Conservation (phyloP, 2,797 vertebrate species). For the Fratercula arctica region DNA sequence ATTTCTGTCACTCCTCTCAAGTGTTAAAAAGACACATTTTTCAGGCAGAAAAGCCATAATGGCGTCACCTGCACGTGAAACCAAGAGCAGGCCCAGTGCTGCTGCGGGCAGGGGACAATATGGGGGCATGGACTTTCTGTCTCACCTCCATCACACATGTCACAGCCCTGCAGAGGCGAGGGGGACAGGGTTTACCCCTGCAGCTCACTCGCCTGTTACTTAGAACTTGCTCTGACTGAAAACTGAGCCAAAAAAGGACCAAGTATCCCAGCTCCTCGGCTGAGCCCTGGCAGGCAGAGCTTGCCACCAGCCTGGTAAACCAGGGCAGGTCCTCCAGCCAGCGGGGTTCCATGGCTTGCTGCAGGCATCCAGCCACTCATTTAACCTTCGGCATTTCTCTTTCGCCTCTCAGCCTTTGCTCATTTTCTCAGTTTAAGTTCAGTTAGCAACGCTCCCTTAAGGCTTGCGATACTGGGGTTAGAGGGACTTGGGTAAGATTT, state of each 20-base stretch:
- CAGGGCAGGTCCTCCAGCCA: background rate
- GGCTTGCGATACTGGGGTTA: background rate
- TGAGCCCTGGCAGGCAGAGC: background rate
- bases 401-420: background rate
- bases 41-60: background rate
- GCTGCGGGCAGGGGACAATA: background rate
- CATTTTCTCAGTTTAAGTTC: background rate
- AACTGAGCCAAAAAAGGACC: background rate
- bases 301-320: background rate
- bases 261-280: background rate
- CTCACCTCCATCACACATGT: background rate
- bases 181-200: rapidly evolving
- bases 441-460: background rate
- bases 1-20: background rate
- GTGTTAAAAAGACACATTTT: background rate
- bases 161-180: background rate
- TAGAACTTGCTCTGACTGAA: background rate
- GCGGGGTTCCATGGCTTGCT: background rate
- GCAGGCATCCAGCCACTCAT: background rate
- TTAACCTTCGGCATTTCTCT: background rate
- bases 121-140: rapidly evolving
- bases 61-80: background rate
- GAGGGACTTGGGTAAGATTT: background rate
- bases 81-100: background rate
- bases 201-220: background rate